A percentile compares a stretch with the other conserved stretches of the same genome.
These are phyloP conservation scores for Momotus momota DNA, from an alignment of 2,797 vertebrate species.

Conservation along the genomic window DNA sequence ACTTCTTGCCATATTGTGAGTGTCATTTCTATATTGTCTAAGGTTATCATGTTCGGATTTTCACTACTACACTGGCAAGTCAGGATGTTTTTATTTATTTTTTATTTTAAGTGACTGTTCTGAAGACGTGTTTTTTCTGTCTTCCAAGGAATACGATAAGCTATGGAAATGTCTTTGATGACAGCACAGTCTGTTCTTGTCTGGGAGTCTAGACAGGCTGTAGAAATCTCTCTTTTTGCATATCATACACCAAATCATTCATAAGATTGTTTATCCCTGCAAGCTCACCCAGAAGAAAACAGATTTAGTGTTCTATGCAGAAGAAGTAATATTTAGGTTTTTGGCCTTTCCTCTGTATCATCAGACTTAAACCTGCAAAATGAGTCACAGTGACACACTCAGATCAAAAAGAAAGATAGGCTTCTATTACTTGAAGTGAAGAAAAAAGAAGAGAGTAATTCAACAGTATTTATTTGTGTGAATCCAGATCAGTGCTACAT, in stretches of 20 bases:
- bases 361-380: constrained; percentile 22
- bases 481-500: background rate
- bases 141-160: constrained; percentile 67
- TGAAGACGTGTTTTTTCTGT: background rate
- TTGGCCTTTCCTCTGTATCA: constrained; percentile 33
- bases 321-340: constrained; percentile 59
- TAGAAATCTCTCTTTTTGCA: constrained; percentile 69
- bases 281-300: constrained; percentile 33
- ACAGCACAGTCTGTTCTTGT: constrained; percentile 66
- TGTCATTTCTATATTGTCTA: constrained; percentile 73
- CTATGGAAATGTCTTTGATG: constrained; percentile 71
- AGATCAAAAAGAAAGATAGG: background rate
- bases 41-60: constrained; percentile 69
- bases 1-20: constrained; percentile 64
- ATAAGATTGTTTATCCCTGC: constrained; percentile 59
- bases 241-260: constrained; percentile 64
- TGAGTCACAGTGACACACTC: background rate
- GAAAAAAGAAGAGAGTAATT: background rate
- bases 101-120: constrained; percentile 60
- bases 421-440: background rate
- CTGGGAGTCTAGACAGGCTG: constrained; percentile 74
- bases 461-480: background rate
- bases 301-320: constrained; percentile 46
- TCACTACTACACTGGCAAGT: constrained; percentile 48
- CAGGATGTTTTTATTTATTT: constrained; percentile 73